These are phyloP conservation scores for Patella pellucida DNA, from an alignment of 2,888 invertebrate species.

Conservation along the genomic window DNA sequence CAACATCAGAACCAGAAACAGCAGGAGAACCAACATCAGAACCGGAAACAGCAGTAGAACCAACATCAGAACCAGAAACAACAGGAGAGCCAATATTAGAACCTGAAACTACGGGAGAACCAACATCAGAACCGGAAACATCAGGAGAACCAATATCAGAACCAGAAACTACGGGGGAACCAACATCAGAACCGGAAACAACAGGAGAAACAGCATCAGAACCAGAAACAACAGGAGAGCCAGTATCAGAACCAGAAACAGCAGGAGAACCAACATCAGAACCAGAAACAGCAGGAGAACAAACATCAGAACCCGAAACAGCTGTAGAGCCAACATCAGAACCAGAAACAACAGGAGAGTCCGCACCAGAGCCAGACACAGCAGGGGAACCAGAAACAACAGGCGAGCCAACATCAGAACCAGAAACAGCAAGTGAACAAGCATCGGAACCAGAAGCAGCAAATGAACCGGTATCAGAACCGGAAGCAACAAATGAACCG, in stretches of 20 bases:
- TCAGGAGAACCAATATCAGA: constrained; percentile 9
- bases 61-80: constrained; percentile 21
- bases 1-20: constrained; percentile 13
- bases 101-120: constrained; percentile 21
- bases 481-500: constrained; percentile 30
- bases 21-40: constrained; percentile 5
- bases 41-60: constrained; percentile 16
- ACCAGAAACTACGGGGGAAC: constrained; percentile 16
- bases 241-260: constrained; percentile 10
- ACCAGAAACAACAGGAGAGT: constrained; percentile 11
- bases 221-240: constrained; percentile 8
- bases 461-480: constrained; percentile 22
- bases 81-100: constrained; percentile 21
- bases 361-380: constrained; percentile 21
- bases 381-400: constrained; percentile 20
- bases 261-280: constrained; percentile 21
- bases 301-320: constrained; percentile 18
- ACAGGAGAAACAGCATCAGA: constrained; percentile 23
- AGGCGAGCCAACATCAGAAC: constrained; percentile 20
- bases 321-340: constrained; percentile 18
- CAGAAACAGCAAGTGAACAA: constrained; percentile 14
- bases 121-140: constrained; percentile 20
- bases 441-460: constrained; percentile 28
- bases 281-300: constrained; percentile 12
- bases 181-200: constrained; percentile 17